Evolutionary conservation across 2,888 invertebrate species (phyloP).

Genomic region (Ectemnius lituratus): DNA sequence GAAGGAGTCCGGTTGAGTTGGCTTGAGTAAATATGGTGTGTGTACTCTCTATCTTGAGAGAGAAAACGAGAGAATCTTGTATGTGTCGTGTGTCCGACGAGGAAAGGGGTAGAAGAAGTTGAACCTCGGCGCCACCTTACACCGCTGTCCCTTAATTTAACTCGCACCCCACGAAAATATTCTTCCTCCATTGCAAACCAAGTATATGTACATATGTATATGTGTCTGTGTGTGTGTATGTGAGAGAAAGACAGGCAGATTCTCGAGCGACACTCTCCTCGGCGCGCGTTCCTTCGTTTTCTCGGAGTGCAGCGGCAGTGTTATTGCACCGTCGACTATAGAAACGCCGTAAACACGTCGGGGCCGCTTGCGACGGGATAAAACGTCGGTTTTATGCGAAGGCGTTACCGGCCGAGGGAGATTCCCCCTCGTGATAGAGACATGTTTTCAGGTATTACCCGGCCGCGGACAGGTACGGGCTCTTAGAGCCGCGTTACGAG

Average conservation of each 20-base stretch:
- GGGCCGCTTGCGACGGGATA: constrained; percentile 69
- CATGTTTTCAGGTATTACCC: constrained; percentile 77
- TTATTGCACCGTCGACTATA: constrained; percentile 67
- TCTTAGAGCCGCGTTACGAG: constrained; percentile 73
- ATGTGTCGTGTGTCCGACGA: neutral
- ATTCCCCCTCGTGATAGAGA: constrained; percentile 75
- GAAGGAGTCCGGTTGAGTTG: too few species aligned
- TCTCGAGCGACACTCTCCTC: too few species aligned
- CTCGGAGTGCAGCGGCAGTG: neutral
- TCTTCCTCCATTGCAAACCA: constrained; percentile 25
- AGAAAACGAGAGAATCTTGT: too few species aligned
- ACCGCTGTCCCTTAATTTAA: constrained; percentile 59
- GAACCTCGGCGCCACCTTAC: constrained; percentile 53
- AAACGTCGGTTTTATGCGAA: constrained; percentile 76
- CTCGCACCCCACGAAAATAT: constrained; percentile 62
- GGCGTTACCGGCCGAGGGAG: constrained; percentile 72
- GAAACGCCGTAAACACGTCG: constrained; percentile 75
- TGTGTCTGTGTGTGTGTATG: too few species aligned
- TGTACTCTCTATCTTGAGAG: too few species aligned
- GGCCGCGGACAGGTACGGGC: constrained; percentile 75
- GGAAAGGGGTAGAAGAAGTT: constrained; percentile 54
- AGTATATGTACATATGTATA: too few species aligned
- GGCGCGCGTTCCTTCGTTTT: too few species aligned
- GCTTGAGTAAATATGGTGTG: too few species aligned
- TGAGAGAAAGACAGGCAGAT: too few species aligned